Percentiles rank a stretch among this genome's conserved stretches.
phyloP scores from a whole-genome alignment of 2,797 vertebrate species.

The Cynopterus sphinx region DNA sequence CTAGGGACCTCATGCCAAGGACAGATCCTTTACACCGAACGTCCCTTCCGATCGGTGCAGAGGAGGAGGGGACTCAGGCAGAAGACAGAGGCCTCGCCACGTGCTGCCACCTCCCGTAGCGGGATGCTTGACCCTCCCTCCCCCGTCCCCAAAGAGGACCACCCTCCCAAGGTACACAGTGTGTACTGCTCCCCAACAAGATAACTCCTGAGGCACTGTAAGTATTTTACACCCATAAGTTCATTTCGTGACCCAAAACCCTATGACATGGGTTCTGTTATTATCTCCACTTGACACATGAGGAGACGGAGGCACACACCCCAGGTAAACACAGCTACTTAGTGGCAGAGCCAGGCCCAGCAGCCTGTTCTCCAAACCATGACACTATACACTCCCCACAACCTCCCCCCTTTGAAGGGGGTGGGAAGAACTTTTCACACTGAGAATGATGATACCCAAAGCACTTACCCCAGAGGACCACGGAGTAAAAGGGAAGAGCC shows the following conservation, averaged over 20 bases:
- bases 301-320: not conserved
- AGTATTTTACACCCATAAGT: not conserved
- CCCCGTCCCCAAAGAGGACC: not conserved
- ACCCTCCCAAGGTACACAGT: not conserved
- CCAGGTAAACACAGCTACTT: not conserved
- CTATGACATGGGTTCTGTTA: not conserved
- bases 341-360: not conserved
- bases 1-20: not conserved
- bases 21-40: not conserved
- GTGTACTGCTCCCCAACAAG: not conserved
- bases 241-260: not conserved
- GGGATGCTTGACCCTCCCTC: not conserved
- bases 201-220: not conserved
- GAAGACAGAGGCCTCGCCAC: not conserved
- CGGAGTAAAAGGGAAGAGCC: not conserved
- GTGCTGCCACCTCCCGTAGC: not conserved
- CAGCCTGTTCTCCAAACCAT: not conserved
- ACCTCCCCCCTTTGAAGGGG: not conserved
- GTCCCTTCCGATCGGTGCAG: not conserved
- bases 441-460: not conserved
- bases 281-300: not conserved
- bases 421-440: not conserved
- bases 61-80: not conserved
- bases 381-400: not conserved
- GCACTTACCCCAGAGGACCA: not conserved